Conservation (phyloP, 2,888 invertebrate genomes). For the Eulithis testata region DNA sequence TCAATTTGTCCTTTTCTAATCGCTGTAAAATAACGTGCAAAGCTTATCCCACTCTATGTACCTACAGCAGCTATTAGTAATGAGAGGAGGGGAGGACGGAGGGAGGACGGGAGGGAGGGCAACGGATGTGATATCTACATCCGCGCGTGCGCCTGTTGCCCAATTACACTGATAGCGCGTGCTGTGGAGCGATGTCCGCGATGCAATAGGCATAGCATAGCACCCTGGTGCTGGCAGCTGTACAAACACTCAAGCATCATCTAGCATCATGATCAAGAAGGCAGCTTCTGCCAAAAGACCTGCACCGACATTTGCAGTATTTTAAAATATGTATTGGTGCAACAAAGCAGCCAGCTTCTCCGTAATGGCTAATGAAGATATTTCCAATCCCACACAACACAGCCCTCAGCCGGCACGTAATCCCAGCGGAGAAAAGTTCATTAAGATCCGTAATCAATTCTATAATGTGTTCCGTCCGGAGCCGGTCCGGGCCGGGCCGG, state of each 20-base stretch:
- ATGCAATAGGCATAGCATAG: not conserved
- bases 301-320: not conserved
- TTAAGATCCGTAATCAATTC: constrained; percentile 33
- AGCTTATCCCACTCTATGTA: constrained; percentile 11
- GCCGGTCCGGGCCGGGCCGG: not conserved
- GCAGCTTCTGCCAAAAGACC: not conserved
- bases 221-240: not conserved
- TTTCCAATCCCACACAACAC: constrained; percentile 8
- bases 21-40: not conserved
- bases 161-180: constrained; percentile 21
- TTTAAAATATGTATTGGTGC: not conserved
- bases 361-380: constrained; percentile 6
- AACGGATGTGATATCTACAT: constrained; percentile 35
- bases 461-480: constrained; percentile 28
- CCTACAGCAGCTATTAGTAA: not conserved
- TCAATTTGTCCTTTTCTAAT: constrained; percentile 12
- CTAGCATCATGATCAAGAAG: too few species aligned
- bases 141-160: constrained; percentile 31
- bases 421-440: constrained; percentile 20
- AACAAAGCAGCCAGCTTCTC: not conserved
- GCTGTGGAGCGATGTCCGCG: not conserved
- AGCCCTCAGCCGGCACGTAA: constrained; percentile 9
- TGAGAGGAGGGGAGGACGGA: not conserved
- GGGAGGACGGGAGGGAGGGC: not conserved
- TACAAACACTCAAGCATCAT: not conserved